Conservation (phyloP, 2,113 vertebrate species). For the Equus przewalskii region DNA sequence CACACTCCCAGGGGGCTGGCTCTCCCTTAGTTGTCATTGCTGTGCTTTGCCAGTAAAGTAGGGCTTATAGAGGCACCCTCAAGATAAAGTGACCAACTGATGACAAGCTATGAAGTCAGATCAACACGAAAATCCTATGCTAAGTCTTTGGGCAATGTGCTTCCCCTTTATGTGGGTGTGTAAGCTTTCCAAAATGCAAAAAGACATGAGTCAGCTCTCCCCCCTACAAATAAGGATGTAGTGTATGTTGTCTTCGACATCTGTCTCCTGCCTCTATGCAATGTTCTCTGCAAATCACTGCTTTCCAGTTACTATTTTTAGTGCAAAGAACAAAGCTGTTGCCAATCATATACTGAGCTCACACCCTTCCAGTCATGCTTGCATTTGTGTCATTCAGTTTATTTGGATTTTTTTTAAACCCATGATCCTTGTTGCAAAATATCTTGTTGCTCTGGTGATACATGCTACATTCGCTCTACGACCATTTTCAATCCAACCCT, state of each 20-base stretch:
- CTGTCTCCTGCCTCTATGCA: not conserved
- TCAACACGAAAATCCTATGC: not conserved
- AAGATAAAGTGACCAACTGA: not conserved
- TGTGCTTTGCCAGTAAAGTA: not conserved
- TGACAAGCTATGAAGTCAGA: not conserved
- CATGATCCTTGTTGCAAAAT: constrained; percentile 36
- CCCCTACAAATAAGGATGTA: rapidly evolving
- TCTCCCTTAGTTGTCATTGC: not conserved
- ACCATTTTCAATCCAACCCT: not conserved
- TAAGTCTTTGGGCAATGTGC: not conserved
- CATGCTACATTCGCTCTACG: not conserved
- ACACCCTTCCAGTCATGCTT: not conserved
- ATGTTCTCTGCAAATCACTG: not conserved
- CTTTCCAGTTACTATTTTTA: not conserved
- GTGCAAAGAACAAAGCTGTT: not conserved
- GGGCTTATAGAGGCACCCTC: not conserved
- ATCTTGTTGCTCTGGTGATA: constrained; percentile 23
- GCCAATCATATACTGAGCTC: not conserved
- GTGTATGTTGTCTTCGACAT: not conserved
- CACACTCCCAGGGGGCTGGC: rapidly evolving
- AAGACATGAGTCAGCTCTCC: not conserved
- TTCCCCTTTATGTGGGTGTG: not conserved
- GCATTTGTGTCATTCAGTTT: not conserved
- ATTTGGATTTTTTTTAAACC: not conserved
- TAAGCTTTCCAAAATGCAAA: not conserved